These are phyloP conservation scores for Dysmachus trigonus DNA, from an alignment of 2,888 invertebrate genomes.

Conservation along the genomic window DNA sequence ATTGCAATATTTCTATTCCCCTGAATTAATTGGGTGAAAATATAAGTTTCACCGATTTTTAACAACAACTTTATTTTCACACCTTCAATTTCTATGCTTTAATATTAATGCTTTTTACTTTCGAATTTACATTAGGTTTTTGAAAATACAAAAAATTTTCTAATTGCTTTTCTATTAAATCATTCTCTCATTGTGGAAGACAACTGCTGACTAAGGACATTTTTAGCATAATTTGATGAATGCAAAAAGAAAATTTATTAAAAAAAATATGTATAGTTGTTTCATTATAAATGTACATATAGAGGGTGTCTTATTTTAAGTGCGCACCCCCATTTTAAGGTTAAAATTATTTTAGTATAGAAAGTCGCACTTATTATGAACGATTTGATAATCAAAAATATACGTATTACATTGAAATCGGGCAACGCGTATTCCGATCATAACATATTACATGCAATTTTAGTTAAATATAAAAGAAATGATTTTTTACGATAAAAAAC, in stretches of 20 bases:
- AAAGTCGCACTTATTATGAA: too few species aligned
- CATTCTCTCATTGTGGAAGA: not conserved
- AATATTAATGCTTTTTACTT: not conserved
- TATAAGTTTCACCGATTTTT: slow-evolving; percentile 7
- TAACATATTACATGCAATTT: too few species aligned
- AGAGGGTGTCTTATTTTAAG: too few species aligned
- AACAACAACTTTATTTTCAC: not conserved
- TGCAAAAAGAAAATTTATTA: not conserved
- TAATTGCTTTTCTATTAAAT: not conserved
- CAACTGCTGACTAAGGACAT: not conserved
- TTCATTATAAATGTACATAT: not conserved
- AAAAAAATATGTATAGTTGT: not conserved
- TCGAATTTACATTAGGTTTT: not conserved
- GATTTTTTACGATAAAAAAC: too few species aligned
- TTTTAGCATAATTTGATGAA: not conserved
- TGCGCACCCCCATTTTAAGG: too few species aligned
- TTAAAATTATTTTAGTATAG: too few species aligned
- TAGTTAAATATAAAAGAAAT: too few species aligned
- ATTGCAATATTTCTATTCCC: slow-evolving; percentile 18
- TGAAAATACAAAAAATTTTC: not conserved
- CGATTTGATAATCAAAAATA: too few species aligned
- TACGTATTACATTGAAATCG: too few species aligned
- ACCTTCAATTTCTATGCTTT: not conserved
- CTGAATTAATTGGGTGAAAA: slow-evolving; percentile 29
- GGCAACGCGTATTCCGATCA: too few species aligned